phyloP scores from a whole-genome alignment of 2,888 invertebrate genomes.

The Heliconius erato region DNA sequence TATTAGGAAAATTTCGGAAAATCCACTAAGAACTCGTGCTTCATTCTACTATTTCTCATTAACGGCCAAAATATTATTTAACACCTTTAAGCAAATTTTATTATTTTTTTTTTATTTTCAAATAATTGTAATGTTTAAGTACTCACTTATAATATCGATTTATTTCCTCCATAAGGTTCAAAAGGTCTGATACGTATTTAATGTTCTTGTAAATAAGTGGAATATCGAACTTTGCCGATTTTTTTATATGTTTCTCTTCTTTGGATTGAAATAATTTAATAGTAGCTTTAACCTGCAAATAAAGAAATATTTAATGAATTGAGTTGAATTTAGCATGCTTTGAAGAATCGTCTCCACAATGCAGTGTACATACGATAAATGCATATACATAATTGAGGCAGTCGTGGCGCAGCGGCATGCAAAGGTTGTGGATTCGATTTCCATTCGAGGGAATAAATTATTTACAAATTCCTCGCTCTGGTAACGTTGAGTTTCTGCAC shows the following conservation, averaged over 20 bases:
- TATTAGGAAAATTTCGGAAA: too few species aligned
- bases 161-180: slow-evolving; percentile 59
- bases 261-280: slow-evolving; percentile 72
- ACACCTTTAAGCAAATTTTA: not conserved
- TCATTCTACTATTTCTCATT: too few species aligned
- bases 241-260: slow-evolving; percentile 70
- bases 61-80: not conserved
- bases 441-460: not conserved
- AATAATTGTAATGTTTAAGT: too few species aligned
- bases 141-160: slow-evolving; percentile 76
- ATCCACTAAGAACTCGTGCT: too few species aligned
- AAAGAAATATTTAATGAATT: not conserved
- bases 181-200: slow-evolving; percentile 68
- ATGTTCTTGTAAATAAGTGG: slow-evolving; percentile 73
- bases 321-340: not conserved
- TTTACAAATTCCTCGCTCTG: not conserved
- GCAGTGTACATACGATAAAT: not conserved
- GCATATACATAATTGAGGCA: too few species aligned
- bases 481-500: too few species aligned
- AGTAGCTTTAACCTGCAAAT: slow-evolving; percentile 72
- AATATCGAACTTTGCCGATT: slow-evolving; percentile 71
- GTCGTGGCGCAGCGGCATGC: too few species aligned
- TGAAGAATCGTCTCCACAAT: not conserved
- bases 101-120: not conserved
- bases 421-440: not conserved